Conservation (phyloP, 1,140 invertebrate species). For the Papilio polytes region DNA sequence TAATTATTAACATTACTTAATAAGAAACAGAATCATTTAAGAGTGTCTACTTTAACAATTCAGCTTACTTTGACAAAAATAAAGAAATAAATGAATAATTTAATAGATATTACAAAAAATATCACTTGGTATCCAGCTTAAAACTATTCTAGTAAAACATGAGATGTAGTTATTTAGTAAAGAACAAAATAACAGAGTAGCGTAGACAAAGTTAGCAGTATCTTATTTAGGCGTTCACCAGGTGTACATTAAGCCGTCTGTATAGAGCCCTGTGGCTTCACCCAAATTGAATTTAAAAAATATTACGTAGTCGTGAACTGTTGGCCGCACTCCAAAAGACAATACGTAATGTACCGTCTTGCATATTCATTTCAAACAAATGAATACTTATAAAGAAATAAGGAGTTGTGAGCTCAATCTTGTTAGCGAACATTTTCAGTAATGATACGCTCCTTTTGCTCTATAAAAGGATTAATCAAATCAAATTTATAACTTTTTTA, state of each 20-base stretch:
- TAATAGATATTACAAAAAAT: background rate
- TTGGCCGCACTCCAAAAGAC: constrained; percentile 79
- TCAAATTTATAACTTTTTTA: background rate
- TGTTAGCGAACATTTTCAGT: constrained; percentile 48
- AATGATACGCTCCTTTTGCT: constrained; percentile 38
- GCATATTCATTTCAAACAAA: constrained; percentile 78
- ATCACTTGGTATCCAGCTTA: too few relatives aligned
- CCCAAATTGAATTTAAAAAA: constrained; percentile 83
- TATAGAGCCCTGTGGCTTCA: constrained; percentile 75
- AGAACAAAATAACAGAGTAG: constrained; percentile 11
- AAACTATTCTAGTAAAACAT: background rate
- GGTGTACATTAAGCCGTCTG: constrained; percentile 78
- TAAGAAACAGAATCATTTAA: background rate
- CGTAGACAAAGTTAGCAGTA: constrained; percentile 57
- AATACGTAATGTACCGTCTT: constrained; percentile 72
- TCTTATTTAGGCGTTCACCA: constrained; percentile 78
- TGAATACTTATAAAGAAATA: constrained; percentile 66
- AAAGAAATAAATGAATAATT: background rate
- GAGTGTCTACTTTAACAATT: background rate
- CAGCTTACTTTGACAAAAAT: background rate
- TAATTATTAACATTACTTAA: background rate
- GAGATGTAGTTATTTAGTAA: background rate
- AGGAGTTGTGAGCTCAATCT: constrained; percentile 51
- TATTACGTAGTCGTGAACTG: constrained; percentile 77
- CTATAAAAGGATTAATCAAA: constrained; percentile 21